Evolutionary conservation across 2,888 invertebrate species (phyloP), one percentile per base, ranked within the genome.

Genomic region (Noctua janthina): DNA sequence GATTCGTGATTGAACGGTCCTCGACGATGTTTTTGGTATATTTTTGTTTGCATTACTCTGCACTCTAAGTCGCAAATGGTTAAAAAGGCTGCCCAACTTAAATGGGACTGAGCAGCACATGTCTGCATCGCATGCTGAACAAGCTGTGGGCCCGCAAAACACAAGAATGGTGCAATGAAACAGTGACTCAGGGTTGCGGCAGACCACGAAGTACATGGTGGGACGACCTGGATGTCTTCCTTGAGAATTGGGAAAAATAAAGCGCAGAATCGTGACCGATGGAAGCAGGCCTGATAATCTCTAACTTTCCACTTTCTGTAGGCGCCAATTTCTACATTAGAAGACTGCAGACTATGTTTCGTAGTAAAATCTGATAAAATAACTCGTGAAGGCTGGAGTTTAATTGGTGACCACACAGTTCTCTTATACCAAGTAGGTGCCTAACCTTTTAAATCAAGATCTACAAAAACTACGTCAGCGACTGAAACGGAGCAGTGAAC

Each of bases 401-500:
- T 74, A 39, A 54, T 56, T 35, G 20, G 10, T 23, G 7, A 68
- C 2, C 20, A 49, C n/a, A 23, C 59, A 68, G 23, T 20, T 46
- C 15, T 68, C 51, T 62, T 29, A 80, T 54, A 43, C n/a, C 10
- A n/a, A 54, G n/a, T 46, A 46, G 23, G 15, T 79, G 15, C 3
- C 51, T 43, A 23, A 20, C 20, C 35, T 49, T 49, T 64, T 35
- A 43, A 76, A 68, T 77, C 10, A 13, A 68, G 35, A 62, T 43
- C 76, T 43, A 46, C 20, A 54, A 64, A 62, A 83, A 56, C 59
- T 69, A 17, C n/a, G 43, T 23, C 35, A 43, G 15, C 67, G n/a
- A 59, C 43, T 67, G 23, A 70, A 75, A 70, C 51, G 39, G 51
- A 51, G 59, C 71, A 79, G 23, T 54, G 67, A 54, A 68, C 79